These are phyloP conservation scores for Limnephilus auricula DNA, from an alignment of 2,888 invertebrate species.

Conservation along the genomic window DNA sequence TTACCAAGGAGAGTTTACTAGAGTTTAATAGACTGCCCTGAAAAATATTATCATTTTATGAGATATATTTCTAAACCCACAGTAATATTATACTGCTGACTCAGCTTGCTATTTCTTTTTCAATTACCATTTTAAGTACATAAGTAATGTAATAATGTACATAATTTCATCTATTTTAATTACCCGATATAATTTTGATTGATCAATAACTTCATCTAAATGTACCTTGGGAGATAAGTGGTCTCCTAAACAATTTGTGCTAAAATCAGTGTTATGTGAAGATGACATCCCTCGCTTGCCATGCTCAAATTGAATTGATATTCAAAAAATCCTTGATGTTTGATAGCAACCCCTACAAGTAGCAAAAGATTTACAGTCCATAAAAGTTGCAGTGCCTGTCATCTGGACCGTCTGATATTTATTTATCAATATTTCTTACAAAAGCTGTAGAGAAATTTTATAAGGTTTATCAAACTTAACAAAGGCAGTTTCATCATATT, in stretches of 20 bases:
- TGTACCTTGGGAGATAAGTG: background rate
- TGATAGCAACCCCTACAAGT: background rate
- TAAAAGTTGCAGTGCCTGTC: background rate
- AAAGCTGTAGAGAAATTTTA: background rate
- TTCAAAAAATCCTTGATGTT: background rate
- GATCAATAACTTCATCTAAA: background rate
- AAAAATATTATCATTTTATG: background rate
- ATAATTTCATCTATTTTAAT: background rate
- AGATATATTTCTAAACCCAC: background rate
- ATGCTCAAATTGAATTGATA: background rate
- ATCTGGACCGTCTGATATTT: background rate
- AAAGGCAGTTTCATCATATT: background rate
- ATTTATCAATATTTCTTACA: background rate
- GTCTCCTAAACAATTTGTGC: background rate
- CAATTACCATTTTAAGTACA: background rate
- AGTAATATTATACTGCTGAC: background rate
- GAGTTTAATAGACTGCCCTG: background rate
- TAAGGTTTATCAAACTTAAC: background rate
- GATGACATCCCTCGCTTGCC: background rate
- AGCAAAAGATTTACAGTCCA: background rate
- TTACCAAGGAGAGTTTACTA: background rate
- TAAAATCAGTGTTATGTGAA: background rate
- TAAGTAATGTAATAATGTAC: too few species aligned
- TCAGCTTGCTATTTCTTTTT: background rate
- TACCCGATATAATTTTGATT: background rate